Evolutionary conservation across 1,140 invertebrate genomes (phyloP).

Genomic region (Mya arenaria): DNA sequence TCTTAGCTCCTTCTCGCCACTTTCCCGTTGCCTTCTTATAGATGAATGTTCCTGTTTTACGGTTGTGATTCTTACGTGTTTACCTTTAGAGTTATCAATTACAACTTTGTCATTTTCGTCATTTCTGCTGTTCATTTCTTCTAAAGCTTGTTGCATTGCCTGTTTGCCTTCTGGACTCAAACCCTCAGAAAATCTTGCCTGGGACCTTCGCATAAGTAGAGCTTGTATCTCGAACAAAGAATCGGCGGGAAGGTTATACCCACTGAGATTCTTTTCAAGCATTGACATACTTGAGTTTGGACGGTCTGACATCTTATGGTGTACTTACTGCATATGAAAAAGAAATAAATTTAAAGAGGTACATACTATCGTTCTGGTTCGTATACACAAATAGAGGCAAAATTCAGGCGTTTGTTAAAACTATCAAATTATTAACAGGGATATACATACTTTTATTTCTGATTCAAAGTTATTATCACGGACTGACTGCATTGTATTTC

Average conservation of each 20-base stretch:
- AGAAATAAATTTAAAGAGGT: too few relatives aligned
- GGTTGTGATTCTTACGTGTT: neutral
- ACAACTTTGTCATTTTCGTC: neutral
- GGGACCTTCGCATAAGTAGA: conserved; percentile 30
- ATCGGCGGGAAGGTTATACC: conserved; percentile 52
- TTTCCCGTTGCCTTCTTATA: neutral
- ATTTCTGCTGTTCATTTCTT: too few relatives aligned
- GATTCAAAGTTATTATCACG: too few relatives aligned
- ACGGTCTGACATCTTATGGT: too few relatives aligned
- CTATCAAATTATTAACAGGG: too few relatives aligned
- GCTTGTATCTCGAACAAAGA: conserved; percentile 40
- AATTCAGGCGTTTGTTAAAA: too few relatives aligned
- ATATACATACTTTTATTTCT: too few relatives aligned
- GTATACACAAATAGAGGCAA: too few relatives aligned
- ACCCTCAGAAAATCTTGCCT: conserved; percentile 45
- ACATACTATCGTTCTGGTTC: too few relatives aligned
- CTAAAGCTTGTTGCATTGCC: conserved; percentile 51
- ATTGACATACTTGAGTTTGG: too few relatives aligned
- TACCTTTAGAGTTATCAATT: neutral
- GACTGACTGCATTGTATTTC: too few relatives aligned
- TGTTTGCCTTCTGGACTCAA: conserved; percentile 55
- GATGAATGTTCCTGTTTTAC: neutral
- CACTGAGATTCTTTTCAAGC: conserved; percentile 41
- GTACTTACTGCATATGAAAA: too few relatives aligned
- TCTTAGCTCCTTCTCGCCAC: conserved; percentile 8